Evolutionary conservation across 1,140 invertebrate genomes (phyloP).

Genomic region (Diabrotica undecimpunctata): DNA sequence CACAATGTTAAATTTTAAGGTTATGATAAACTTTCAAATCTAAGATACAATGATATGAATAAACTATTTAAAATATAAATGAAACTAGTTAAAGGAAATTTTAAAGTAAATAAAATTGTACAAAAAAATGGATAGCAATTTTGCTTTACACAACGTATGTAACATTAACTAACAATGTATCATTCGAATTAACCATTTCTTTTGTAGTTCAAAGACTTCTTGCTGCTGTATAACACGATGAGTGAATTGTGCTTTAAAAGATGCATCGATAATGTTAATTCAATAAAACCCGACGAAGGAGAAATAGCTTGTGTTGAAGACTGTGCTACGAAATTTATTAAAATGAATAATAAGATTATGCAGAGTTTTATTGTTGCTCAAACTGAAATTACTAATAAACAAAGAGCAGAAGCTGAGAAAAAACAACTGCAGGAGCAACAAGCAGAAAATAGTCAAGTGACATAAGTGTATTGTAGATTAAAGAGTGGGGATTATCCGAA

Average conservation of each 20-base stretch:
- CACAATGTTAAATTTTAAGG: no score
- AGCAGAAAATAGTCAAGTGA: no score
- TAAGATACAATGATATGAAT: no score
- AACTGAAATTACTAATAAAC: constrained; percentile 32
- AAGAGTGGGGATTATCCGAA: no score
- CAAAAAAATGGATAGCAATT: no score
- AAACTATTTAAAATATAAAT: no score
- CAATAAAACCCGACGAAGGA: constrained; percentile 66
- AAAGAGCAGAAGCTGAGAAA: background rate
- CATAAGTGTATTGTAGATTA: no score
- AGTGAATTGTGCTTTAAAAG: constrained; percentile 89
- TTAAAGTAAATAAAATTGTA: no score
- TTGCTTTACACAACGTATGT: no score
- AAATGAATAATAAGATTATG: constrained; percentile 41
- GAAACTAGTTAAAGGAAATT: no score
- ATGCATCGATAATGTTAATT: constrained; percentile 88
- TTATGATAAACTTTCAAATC: no score
- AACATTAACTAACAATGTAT: no score
- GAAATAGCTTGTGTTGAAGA: constrained; percentile 37
- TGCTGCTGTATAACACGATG: constrained; percentile 87
- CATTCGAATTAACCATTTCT: constrained; percentile 19
- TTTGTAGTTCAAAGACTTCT: constrained; percentile 85
- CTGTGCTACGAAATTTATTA: constrained; percentile 41
- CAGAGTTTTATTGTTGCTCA: constrained; percentile 37
- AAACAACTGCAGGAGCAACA: background rate